These are phyloP conservation scores for Diacarnus erythraeanus DNA, from an alignment of 37 sponge, comb jelly and placozoan genomes.

Conservation along the genomic window DNA sequence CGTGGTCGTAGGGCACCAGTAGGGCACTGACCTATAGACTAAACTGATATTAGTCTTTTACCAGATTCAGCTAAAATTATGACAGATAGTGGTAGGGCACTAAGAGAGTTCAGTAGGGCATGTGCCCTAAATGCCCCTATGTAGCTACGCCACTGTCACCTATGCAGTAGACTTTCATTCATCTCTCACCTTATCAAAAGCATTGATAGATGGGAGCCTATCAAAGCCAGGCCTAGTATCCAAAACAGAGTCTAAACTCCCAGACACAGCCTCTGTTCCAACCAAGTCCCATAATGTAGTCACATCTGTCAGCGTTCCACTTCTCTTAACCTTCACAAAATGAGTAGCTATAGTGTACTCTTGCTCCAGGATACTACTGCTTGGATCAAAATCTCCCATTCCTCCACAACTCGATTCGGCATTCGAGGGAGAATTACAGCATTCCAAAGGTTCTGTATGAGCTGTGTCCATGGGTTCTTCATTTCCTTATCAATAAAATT, in stretches of 20 bases:
- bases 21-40: too few species aligned
- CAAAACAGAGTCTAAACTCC: slow-evolving; percentile 63
- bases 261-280: slow-evolving; percentile 70
- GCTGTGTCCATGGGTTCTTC: slow-evolving; percentile 27
- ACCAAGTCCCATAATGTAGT: slow-evolving; percentile 81
- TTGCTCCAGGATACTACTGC: neutral
- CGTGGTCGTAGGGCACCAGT: too few species aligned
- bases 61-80: too few species aligned
- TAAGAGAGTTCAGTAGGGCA: too few species aligned
- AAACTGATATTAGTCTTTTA: too few species aligned
- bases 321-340: slow-evolving; percentile 79
- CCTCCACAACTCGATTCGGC: neutral
- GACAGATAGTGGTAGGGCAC: too few species aligned
- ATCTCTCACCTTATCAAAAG: slow-evolving; percentile 76
- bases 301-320: slow-evolving; percentile 74
- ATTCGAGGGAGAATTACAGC: neutral
- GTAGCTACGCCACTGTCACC: too few species aligned
- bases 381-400: neutral
- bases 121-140: too few species aligned
- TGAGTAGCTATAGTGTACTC: slow-evolving; percentile 75
- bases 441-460: neutral
- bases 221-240: slow-evolving; percentile 59
- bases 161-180: neutral
- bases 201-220: slow-evolving; percentile 73
- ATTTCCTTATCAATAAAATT: neutral